Evolutionary conservation across 23 tunicate species (phyloP).

Genomic region (Halocynthia aurantium): DNA sequence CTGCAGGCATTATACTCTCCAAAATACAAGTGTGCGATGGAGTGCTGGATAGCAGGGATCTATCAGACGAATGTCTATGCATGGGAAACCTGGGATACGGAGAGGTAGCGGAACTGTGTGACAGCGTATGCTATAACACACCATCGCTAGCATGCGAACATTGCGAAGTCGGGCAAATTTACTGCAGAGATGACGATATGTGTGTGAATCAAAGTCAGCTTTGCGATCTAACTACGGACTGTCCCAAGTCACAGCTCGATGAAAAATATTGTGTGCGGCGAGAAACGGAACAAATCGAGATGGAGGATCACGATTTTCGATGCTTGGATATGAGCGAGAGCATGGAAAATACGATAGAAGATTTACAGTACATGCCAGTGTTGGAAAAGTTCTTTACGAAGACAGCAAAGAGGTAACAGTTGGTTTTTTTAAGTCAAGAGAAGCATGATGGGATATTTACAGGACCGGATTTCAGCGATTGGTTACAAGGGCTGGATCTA

Average conservation of each 20-base stretch:
- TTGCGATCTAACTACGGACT: constrained; percentile 19
- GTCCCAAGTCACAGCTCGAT: neutral
- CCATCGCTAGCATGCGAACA: neutral
- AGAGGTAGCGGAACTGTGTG: neutral
- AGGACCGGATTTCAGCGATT: no score
- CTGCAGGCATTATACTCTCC: constrained; percentile 14
- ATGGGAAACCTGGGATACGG: neutral
- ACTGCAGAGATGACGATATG: constrained; percentile 9
- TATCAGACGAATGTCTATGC: constrained; percentile 22
- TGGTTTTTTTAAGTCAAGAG: no score
- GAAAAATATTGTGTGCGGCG: constrained; percentile 5
- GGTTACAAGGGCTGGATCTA: no score
- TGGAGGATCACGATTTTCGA: neutral
- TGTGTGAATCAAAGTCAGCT: neutral
- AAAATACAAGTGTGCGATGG: constrained; percentile 18
- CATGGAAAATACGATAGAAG: neutral
- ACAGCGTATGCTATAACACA: neutral
- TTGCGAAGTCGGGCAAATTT: constrained; percentile 5
- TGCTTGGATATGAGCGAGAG: neutral
- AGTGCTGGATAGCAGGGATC: neutral
- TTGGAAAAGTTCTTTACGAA: no score
- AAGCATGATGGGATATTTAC: no score
- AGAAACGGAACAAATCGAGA: neutral
- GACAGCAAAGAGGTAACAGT: no score
- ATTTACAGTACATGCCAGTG: neutral